Conservation (phyloP, 1,140 invertebrate genomes). For the Drosophila novamexicana region DNA sequence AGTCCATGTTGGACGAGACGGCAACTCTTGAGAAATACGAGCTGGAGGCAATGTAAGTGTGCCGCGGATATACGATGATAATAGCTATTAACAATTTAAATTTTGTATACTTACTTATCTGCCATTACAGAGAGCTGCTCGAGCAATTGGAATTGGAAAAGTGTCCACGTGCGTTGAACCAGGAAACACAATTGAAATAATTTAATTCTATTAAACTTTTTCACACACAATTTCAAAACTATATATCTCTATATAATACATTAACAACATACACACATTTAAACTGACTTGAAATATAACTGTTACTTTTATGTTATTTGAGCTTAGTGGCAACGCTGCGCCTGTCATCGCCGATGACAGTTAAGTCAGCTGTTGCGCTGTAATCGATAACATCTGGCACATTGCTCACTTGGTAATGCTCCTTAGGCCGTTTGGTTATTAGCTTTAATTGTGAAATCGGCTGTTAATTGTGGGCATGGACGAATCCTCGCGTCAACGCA, state of each 20-base stretch:
- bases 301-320: neutral
- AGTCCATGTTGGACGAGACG: slow-evolving; percentile 3
- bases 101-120: neutral
- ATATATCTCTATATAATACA: neutral
- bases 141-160: slow-evolving; percentile 12
- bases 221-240: neutral
- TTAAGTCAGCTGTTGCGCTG: slow-evolving; percentile 12
- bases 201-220: neutral
- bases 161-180: neutral
- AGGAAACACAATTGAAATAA: neutral
- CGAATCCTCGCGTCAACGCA: slow-evolving; percentile 85
- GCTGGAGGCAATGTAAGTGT: slow-evolving; percentile 16
- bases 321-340: neutral
- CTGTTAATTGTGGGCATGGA: slow-evolving; percentile 46
- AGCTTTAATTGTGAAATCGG: slow-evolving; percentile 40
- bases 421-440: slow-evolving; percentile 13
- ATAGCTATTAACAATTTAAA: no score
- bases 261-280: neutral
- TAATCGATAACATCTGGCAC: slow-evolving; percentile 18
- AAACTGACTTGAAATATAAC: neutral
- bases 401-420: slow-evolving; percentile 11
- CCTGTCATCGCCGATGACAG: neutral
- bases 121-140: slow-evolving; percentile 10
- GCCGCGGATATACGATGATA: no score
- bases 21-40: slow-evolving; percentile 2